Evolutionary conservation across 1,140 invertebrate species (phyloP), one percentile per base, ranked within the genome.

Genomic region (Bombus sylvicola): DNA sequence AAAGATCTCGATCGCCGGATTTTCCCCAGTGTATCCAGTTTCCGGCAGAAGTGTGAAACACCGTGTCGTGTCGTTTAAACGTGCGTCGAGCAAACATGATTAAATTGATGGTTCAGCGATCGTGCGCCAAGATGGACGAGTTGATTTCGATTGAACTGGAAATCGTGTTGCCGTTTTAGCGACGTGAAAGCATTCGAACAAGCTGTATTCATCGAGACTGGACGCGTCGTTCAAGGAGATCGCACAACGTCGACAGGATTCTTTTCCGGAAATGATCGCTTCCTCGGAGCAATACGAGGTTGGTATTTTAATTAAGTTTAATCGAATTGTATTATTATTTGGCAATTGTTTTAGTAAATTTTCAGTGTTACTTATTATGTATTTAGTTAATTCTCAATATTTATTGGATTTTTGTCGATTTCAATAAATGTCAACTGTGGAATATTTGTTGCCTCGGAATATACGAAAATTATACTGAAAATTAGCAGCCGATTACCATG

Each of bases 141-240:
- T 83, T 57, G 66, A 41, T 69, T 57, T 25, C 82, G 53, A 78
- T 79, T 22, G 43, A 71, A 59, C 31, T 25, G 57, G 25, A 62
- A 64, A 84, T 59, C 74, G 64, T 34, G 47, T 69, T 59, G 64
- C 68, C 74, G 15, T 84, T 84, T 69, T 57, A 78, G 62, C 47
- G n/a, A 39, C 73, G 41, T 31, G 53, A 39, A 37, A 39, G 12
- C 37, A 76, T 73, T 15, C n/a, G 39, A 15, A 73, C 71, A 25
- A 47, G 28, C n/a, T 47, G 8, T 22, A n/a, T 31, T 41, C 15
- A 43, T 47, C 68, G 37, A 39, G 12, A 15, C 68, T 71, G 68
- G 68, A 71, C 68, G 15, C 2, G 10, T 13, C 68, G 15, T 73
- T 41, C 6, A n/a, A 72, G 69, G 13, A 37, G 28, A 15, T n/a